phyloP scores from a whole-genome alignment of 2,888 invertebrate genomes.

The Zootermopsis nevadensis region DNA sequence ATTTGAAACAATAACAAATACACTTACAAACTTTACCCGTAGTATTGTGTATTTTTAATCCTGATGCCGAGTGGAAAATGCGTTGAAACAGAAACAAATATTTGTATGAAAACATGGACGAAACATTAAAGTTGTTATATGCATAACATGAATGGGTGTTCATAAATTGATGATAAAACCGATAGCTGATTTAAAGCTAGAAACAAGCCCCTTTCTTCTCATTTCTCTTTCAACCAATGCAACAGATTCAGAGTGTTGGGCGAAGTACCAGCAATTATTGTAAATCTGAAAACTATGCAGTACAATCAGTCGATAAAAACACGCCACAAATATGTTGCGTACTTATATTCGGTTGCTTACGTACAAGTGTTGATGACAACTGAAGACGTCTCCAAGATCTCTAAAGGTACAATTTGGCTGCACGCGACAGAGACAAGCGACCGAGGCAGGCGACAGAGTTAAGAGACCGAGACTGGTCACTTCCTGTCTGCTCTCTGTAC shows the following conservation, averaged over 20 bases:
- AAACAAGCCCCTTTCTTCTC: not conserved
- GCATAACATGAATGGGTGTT: not conserved
- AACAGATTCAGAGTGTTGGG: not conserved
- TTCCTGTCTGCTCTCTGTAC: no score
- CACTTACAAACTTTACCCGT: no score
- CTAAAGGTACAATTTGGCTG: no score
- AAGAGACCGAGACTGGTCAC: no score
- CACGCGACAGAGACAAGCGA: no score
- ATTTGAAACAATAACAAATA: no score
- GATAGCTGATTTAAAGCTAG: not conserved
- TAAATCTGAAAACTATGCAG: not conserved
- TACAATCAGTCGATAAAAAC: not conserved
- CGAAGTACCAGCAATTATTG: not conserved
- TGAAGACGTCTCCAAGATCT: not conserved
- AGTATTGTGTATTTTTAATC: no score
- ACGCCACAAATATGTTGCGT: not conserved
- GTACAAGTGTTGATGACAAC: not conserved
- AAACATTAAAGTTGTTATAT: not conserved
- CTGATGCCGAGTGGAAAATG: no score
- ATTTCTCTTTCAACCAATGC: not conserved
- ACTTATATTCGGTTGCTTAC: not conserved
- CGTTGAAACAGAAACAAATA: not conserved
- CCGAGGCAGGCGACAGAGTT: no score
- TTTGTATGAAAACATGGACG: not conserved
- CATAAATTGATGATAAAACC: slow-evolving; percentile 6